Evolutionary conservation across 2,888 invertebrate species (phyloP).

Genomic region (Hetaerina titia): DNA sequence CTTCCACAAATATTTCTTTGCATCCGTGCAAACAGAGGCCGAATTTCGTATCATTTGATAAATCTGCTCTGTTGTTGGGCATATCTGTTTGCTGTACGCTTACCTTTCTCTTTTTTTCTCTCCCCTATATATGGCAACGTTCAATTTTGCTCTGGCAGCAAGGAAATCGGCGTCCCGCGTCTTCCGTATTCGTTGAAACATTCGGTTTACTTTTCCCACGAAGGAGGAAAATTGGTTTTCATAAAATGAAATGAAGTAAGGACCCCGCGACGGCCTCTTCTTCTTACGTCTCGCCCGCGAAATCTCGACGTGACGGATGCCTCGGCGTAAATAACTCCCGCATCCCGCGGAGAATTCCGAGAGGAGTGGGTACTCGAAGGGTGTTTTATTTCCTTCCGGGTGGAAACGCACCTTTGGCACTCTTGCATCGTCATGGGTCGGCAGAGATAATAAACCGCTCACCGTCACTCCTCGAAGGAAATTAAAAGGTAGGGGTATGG

Average conservation of each 20-base stretch:
- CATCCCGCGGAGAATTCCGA: not conserved
- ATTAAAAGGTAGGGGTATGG: not conserved
- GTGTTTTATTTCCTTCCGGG: not conserved
- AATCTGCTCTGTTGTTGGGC: not conserved
- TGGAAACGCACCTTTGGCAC: not conserved
- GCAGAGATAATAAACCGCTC: not conserved
- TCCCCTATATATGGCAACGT: not conserved
- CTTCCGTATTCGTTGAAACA: not conserved
- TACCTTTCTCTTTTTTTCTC: not conserved
- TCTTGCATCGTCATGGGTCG: not conserved
- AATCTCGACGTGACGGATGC: conserved; percentile 24
- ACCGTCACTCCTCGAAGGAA: not conserved
- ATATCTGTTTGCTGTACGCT: not conserved
- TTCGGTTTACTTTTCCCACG: conserved; percentile 39
- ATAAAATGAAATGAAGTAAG: not conserved
- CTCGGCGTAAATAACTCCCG: not conserved
- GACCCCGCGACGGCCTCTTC: not conserved
- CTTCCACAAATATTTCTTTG: not conserved
- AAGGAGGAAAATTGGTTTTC: conserved; percentile 26
- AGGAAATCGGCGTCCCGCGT: not conserved
- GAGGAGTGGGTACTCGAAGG: not conserved
- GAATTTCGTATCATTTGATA: conserved; percentile 32
- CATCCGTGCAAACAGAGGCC: not conserved
- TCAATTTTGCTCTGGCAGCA: not conserved
- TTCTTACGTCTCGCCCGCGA: not conserved